Conservation (phyloP, 2,888 invertebrate species). For the Mythimna ferrago region DNA sequence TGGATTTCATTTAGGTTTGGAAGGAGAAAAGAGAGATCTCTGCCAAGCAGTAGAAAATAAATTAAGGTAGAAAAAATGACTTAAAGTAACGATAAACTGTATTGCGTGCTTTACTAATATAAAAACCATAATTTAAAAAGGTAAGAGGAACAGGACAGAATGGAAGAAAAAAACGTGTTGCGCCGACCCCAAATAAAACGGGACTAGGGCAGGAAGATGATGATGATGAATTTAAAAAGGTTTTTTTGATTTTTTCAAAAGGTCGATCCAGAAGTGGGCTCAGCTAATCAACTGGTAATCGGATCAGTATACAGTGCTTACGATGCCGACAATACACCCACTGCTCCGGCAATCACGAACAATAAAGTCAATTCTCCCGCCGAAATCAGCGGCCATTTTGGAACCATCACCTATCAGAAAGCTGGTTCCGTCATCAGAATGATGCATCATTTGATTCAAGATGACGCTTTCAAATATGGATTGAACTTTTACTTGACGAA, state of each 20-base stretch:
- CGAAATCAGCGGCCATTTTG: slow-evolving; percentile 92
- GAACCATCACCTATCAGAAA: slow-evolving; percentile 93
- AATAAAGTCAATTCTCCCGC: slow-evolving; percentile 90
- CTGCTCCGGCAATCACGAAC: slow-evolving; percentile 90
- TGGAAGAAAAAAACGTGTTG: no score
- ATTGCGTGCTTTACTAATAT: no score
- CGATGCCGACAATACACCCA: slow-evolving; percentile 88
- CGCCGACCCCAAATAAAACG: no score
- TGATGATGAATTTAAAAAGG: no score
- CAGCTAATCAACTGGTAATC: slow-evolving; percentile 91
- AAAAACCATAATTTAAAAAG: no score
- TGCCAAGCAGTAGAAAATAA: no score
- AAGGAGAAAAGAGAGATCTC: no score
- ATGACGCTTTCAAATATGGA: slow-evolving; percentile 76
- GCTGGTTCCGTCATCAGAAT: slow-evolving; percentile 89
- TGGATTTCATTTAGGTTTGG: no score
- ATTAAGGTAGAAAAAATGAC: neutral
- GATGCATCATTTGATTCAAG: slow-evolving; percentile 86
- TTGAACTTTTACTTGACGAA: slow-evolving; percentile 79
- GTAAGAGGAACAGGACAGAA: no score
- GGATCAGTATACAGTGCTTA: slow-evolving; percentile 93
- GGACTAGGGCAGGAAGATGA: no score
- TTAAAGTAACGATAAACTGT: neutral
- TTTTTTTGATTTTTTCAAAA: slow-evolving; percentile 65
- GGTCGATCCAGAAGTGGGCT: slow-evolving; percentile 91